Conservation (phyloP, 2,113 vertebrate species). For the Indri indri region DNA sequence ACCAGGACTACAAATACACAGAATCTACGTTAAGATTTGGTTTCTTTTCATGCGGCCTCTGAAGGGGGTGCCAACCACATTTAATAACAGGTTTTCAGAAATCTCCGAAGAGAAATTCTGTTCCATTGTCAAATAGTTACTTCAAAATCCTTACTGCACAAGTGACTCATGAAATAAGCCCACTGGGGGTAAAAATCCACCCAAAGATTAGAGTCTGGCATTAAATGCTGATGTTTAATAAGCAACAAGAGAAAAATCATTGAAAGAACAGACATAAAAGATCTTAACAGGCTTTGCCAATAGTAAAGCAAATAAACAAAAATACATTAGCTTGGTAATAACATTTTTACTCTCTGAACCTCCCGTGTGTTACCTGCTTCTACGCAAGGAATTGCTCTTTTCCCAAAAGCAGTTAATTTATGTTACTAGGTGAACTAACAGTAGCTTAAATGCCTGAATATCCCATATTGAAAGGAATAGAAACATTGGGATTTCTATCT, state of each 20-base stretch:
- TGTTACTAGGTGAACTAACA: neutral
- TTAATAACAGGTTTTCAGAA: constrained; percentile 36
- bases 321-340: neutral
- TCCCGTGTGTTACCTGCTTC: constrained; percentile 1
- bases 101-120: constrained; percentile 27
- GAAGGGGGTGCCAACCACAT: neutral
- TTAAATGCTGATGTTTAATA: constrained; percentile 53
- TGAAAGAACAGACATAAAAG: constrained; percentile 10
- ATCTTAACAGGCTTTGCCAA: neutral
- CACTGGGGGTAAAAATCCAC: neutral
- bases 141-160: neutral
- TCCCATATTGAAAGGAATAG: neutral
- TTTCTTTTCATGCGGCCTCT: constrained; percentile 25
- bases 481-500: neutral
- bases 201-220: neutral
- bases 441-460: neutral
- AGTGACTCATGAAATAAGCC: neutral
- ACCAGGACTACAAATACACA: neutral
- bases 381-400: constrained; percentile 12
- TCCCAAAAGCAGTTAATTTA: constrained; percentile 17
- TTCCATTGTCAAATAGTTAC: neutral
- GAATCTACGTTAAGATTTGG: constrained; percentile 8
- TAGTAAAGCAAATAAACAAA: constrained; percentile 36
- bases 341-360: neutral
- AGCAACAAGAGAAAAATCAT: neutral